Conservation (phyloP, 2,113 vertebrate species). For the Prionailurus viverrinus region DNA sequence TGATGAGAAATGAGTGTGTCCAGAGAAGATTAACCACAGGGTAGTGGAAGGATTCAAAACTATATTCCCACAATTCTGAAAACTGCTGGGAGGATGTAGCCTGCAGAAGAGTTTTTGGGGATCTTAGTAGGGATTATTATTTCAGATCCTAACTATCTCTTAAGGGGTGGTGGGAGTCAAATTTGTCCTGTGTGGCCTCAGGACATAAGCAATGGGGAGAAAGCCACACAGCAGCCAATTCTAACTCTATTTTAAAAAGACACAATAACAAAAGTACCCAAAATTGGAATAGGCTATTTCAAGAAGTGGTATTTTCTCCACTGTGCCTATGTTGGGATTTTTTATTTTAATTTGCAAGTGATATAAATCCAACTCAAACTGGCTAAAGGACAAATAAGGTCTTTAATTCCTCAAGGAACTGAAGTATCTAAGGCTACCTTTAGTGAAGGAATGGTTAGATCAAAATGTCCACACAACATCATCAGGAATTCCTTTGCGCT, state of each 20-base stretch:
- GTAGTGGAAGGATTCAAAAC: slow-evolving; percentile 28
- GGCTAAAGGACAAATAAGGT: not conserved
- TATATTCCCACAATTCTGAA: slow-evolving; percentile 8
- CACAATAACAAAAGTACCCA: slow-evolving; percentile 29
- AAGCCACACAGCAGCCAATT: not conserved
- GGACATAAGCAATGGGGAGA: not conserved
- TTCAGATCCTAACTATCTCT: slow-evolving; percentile 34
- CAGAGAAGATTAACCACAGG: slow-evolving; percentile 20
- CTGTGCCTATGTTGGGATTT: not conserved
- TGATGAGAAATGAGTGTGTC: slow-evolving; percentile 20
- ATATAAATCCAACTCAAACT: slow-evolving; percentile 25
- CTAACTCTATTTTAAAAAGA: slow-evolving; percentile 41
- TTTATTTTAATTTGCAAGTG: not conserved
- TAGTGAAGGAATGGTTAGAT: not conserved
- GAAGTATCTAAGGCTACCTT: not conserved
- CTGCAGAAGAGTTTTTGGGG: not conserved
- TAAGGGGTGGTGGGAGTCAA: not conserved
- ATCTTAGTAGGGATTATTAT: slow-evolving; percentile 15
- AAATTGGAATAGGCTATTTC: slow-evolving; percentile 58
- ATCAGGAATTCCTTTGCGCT: not conserved
- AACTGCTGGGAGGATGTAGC: slow-evolving; percentile 16
- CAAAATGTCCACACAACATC: not conserved
- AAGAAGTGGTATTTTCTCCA: slow-evolving; percentile 19
- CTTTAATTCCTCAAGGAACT: slow-evolving; percentile 1
- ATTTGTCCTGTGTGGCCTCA: not conserved